These are phyloP conservation scores for Oopsacas minuta DNA, from an alignment of 37 sponge, comb jelly and placozoan genomes.

Conservation along the genomic window DNA sequence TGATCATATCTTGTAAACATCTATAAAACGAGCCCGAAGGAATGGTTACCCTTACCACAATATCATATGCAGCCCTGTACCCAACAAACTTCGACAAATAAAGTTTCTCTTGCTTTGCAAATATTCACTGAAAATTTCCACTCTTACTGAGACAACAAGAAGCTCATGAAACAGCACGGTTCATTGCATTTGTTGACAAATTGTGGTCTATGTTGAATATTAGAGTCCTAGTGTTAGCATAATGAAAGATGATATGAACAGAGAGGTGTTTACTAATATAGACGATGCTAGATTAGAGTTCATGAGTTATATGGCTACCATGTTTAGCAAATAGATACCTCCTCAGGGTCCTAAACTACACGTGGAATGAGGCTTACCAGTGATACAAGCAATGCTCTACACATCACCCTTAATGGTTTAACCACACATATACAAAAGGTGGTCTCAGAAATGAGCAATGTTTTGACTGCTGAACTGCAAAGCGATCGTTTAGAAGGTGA, in stretches of 20 bases:
- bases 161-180: constrained; percentile 11
- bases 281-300: constrained; percentile 14
- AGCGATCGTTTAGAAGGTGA: neutral
- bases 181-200: neutral
- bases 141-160: constrained; percentile 11
- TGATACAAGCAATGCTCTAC: constrained; percentile 9
- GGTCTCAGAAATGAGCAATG: constrained; percentile 1
- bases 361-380: neutral
- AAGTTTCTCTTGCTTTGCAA: neutral
- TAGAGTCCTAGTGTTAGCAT: constrained; percentile 10
- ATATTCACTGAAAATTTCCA: neutral
- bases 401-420: constrained; percentile 7
- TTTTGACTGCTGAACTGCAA: constrained; percentile 17
- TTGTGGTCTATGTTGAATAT: constrained; percentile 13
- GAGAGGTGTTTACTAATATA: neutral
- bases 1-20: constrained; percentile 10
- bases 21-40: constrained; percentile 3
- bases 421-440: constrained; percentile 4
- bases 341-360: neutral
- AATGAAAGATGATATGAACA: constrained; percentile 1
- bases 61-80: neutral
- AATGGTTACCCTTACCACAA: constrained; percentile 4
- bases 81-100: neutral
- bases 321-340: neutral
- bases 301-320: neutral